Evolutionary conservation across 2,113 vertebrate genomes (phyloP).

Genomic region (Brachionichthys hirsutus): DNA sequence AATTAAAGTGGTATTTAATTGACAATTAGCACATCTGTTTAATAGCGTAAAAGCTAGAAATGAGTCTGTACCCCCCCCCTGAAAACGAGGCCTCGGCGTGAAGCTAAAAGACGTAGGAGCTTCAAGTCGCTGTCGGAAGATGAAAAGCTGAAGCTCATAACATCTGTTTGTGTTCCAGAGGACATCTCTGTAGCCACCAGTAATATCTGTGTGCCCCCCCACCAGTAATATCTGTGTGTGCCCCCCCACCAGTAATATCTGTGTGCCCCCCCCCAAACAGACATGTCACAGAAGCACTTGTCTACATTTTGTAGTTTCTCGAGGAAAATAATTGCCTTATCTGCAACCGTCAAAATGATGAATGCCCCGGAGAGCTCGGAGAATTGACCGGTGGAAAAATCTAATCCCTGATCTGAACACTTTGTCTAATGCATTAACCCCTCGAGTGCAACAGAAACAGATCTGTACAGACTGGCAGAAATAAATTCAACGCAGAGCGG

Average conservation of each 20-base stretch:
- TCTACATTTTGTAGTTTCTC: slow-evolving; percentile 80
- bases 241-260: slow-evolving; percentile 70
- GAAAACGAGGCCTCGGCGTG: slow-evolving; percentile 27
- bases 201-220: no score
- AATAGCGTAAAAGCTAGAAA: neutral
- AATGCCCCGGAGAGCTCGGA: slow-evolving; percentile 74
- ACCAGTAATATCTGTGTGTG: slow-evolving; percentile 69
- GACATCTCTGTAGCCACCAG: slow-evolving; percentile 52
- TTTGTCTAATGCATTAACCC: slow-evolving; percentile 78
- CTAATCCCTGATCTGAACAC: slow-evolving; percentile 78
- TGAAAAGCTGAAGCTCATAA: slow-evolving; percentile 46
- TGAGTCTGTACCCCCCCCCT: slow-evolving; percentile 5
- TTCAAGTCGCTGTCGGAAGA: slow-evolving; percentile 14
- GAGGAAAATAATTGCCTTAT: slow-evolving; percentile 82
- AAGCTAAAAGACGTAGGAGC: slow-evolving; percentile 16
- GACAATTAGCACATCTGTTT: slow-evolving; percentile 15
- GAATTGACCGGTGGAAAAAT: slow-evolving; percentile 78
- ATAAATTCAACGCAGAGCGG: slow-evolving; percentile 64
- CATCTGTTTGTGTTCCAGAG: slow-evolving; percentile 70
- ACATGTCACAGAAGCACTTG: slow-evolving; percentile 77
- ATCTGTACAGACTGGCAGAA: slow-evolving; percentile 69
- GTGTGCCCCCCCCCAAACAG: slow-evolving; percentile 69
- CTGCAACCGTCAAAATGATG: slow-evolving; percentile 82
- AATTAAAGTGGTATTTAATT: slow-evolving; percentile 25
- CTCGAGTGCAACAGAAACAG: slow-evolving; percentile 69